Percentiles rank a stretch among this genome's conserved stretches.
Evolutionary conservation across 2,797 vertebrate species (phyloP).

Genomic region (Mormyrops attenuatus): DNA sequence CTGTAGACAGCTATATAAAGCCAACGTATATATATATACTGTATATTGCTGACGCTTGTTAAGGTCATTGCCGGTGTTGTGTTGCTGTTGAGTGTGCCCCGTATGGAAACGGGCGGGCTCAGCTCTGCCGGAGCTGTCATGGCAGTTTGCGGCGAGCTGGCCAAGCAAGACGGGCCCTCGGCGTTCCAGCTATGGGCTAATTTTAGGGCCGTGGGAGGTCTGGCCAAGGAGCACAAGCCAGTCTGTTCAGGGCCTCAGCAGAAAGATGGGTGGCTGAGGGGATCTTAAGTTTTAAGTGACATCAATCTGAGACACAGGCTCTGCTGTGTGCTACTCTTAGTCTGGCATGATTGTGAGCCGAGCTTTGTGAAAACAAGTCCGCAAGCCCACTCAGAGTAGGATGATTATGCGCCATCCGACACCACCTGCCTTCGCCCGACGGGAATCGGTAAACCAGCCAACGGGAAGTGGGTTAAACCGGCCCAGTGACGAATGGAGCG

Average conservation of each 20-base stretch:
- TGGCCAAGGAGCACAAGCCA: neutral
- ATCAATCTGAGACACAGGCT: neutral
- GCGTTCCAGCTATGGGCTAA: neutral
- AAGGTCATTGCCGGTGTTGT: neutral
- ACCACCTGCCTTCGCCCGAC: neutral
- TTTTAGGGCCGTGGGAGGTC: neutral
- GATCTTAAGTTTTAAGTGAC: neutral
- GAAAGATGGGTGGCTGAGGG: neutral
- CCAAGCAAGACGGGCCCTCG: neutral
- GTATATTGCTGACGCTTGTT: neutral
- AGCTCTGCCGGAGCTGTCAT: neutral
- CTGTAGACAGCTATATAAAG: neutral
- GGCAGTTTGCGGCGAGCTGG: neutral
- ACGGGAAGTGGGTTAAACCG: neutral
- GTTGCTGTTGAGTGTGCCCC: neutral
- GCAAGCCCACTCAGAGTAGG: neutral
- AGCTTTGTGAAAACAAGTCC: neutral
- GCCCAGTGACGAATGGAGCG: neutral
- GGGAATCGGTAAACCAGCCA: neutral
- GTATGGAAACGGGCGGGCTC: neutral
- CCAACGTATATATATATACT: neutral
- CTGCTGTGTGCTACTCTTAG: neutral
- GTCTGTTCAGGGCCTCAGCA: neutral
- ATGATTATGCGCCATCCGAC: neutral
- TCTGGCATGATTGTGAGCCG: neutral